A percentile compares a stretch with the other conserved stretches of the same genome.
These are phyloP conservation scores for Carassius carassius DNA, from an alignment of 2,113 vertebrate species.

Conservation along the genomic window DNA sequence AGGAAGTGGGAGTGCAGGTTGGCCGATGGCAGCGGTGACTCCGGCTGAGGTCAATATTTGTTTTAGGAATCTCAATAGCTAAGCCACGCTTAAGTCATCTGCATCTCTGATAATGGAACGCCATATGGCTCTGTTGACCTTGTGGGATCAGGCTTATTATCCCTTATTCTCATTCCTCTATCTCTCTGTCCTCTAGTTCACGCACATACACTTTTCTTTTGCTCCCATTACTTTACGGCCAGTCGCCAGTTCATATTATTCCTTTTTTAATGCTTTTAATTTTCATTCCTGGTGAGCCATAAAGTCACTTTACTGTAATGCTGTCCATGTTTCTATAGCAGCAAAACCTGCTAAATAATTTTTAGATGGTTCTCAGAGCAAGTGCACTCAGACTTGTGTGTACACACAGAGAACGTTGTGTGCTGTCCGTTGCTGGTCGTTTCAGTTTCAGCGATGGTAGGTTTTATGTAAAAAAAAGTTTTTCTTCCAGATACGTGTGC, in stretches of 20 bases:
- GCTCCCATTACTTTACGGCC: not conserved
- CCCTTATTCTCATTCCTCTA: slow-evolving; percentile 57
- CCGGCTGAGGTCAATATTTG: slow-evolving; percentile 85
- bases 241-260: not conserved
- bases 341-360: slow-evolving; percentile 63
- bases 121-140: slow-evolving; percentile 85
- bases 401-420: not conserved
- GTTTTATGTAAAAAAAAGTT: not conserved
- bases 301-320: slow-evolving; percentile 67
- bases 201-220: slow-evolving; percentile 12
- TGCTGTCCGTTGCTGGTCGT: not conserved
- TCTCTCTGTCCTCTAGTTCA: slow-evolving; percentile 50
- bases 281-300: slow-evolving; percentile 59
- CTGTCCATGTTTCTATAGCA: slow-evolving; percentile 77
- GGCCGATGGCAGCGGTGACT: slow-evolving; percentile 68
- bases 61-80: slow-evolving; percentile 84
- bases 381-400: not conserved
- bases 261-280: not conserved
- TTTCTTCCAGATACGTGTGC: not conserved
- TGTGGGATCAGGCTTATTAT: slow-evolving; percentile 68
- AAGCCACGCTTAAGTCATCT: slow-evolving; percentile 78
- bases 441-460: not conserved
- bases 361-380: slow-evolving; percentile 55
- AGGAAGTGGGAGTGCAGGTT: slow-evolving; percentile 67
- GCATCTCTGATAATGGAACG: slow-evolving; percentile 81